These are phyloP conservation scores for Drosophila lacertosa DNA, from an alignment of 1,140 invertebrate species.

Conservation along the genomic window DNA sequence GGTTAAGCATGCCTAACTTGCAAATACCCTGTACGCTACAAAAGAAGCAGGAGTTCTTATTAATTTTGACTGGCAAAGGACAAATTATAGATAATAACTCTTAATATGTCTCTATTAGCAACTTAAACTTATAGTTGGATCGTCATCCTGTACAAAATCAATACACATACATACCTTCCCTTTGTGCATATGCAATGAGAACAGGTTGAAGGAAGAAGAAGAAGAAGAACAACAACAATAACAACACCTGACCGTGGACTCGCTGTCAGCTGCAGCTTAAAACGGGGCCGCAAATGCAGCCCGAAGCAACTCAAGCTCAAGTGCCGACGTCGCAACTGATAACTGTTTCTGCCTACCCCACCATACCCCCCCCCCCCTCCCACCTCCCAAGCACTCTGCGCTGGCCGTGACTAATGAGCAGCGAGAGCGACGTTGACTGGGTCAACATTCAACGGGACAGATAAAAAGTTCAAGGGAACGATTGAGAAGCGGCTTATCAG, in stretches of 20 bases:
- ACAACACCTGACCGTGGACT: constrained; percentile 22
- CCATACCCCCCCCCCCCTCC: neutral
- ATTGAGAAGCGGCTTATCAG: constrained; percentile 24
- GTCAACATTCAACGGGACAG: constrained; percentile 27
- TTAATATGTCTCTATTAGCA: no score
- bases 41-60: no score
- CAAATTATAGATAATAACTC: no score
- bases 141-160: no score
- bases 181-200: neutral
- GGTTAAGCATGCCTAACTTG: no score
- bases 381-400: neutral
- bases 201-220: no score
- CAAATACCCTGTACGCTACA: no score
- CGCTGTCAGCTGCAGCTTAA: constrained; percentile 33
- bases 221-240: no score
- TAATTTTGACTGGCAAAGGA: no score
- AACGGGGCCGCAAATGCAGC: neutral
- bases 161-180: neutral
- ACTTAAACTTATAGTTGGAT: no score
- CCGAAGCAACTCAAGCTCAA: constrained; percentile 13
- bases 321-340: constrained; percentile 29
- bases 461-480: constrained; percentile 4
- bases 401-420: constrained; percentile 13
- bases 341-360: constrained; percentile 2
- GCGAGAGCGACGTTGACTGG: constrained; percentile 12